These are phyloP conservation scores for Stigmatopora argus DNA, from an alignment of 2,113 vertebrate species.

Conservation along the genomic window DNA sequence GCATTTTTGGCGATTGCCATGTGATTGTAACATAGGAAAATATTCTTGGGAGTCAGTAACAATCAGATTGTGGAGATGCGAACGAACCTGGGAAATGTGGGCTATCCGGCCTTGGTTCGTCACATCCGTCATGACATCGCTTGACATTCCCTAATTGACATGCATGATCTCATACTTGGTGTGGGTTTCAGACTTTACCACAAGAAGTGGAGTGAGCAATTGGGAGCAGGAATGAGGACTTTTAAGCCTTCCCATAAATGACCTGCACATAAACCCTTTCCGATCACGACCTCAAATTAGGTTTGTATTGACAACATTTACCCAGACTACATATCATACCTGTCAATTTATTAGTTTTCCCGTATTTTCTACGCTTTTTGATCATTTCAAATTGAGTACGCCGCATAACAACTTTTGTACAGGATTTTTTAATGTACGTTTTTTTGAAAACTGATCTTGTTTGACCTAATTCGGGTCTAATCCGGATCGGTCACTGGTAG, in stretches of 20 bases:
- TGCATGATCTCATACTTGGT: neutral
- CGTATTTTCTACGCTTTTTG: too few relatives aligned
- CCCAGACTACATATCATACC: neutral
- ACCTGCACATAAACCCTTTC: neutral
- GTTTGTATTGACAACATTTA: neutral
- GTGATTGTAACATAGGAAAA: neutral
- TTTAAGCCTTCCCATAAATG: neutral
- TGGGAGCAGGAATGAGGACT: neutral
- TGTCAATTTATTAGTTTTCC: too few relatives aligned
- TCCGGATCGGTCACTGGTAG: too few relatives aligned
- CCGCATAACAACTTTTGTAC: too few relatives aligned
- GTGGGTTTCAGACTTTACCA: too few relatives aligned
- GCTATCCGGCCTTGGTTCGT: too few relatives aligned
- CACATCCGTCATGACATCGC: neutral
- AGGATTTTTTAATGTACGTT: too few relatives aligned
- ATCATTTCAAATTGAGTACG: too few relatives aligned
- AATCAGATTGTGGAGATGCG: neutral
- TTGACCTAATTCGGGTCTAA: too few relatives aligned
- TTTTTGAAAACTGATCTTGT: too few relatives aligned
- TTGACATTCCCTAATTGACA: neutral
- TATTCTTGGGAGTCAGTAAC: neutral
- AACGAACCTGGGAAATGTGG: neutral
- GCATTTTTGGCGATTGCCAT: constrained; percentile 3
- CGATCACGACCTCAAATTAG: neutral
- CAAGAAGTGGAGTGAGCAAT: neutral